Evolutionary conservation across 2,888 invertebrate genomes (phyloP), one percentile per base, ranked within the genome.

Genomic region (Chironomus tentans): DNA sequence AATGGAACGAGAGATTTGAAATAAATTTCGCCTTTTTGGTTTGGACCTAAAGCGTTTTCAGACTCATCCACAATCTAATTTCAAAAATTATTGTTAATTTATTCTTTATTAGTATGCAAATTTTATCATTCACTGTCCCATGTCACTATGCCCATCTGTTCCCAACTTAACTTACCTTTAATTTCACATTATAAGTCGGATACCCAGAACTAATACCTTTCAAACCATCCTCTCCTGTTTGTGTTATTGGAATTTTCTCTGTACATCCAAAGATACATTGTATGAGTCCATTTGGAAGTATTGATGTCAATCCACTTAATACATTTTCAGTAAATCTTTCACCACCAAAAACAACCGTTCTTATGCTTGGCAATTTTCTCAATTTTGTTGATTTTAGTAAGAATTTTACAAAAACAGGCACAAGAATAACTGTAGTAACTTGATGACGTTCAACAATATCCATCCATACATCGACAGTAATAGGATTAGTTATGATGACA

Each of bases 171-270:
- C 3, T 3, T 28, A 28, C 28, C 28, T 28, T 28, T 4, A 48
- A 13, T 1, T 7, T n/a, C 1, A 13, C 13, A n/a, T 50, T 50
- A n/a, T 15, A 3, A 50, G 0, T 6, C 3, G 13, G 15, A 50
- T 12, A 13, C 4, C 15, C 15, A 13, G 15, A 50, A 4, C n/a
- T 50, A 1, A 15, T 1, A 13, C 13, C 50, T n/a, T n/a, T n/a
- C 3, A 13, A 3, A 12, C n/a, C 48, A 48, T 2, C 12, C 4
- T 48, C 3, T 12, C n/a, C 13, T 1, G 48, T n/a, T 13, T 13
- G 2, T 4, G n/a, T 3, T 2, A 48, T n/a, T 1, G 2, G 4
- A n/a, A 2, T 13, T 15, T 0, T 1, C 4, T 50, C n/a, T 0
- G 50, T 50, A 13, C 13, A 5, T 50, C 15, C 15, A 15, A 15